phyloP scores from a whole-genome alignment of 2,797 vertebrate species.

The Melanotaenia boesemani region DNA sequence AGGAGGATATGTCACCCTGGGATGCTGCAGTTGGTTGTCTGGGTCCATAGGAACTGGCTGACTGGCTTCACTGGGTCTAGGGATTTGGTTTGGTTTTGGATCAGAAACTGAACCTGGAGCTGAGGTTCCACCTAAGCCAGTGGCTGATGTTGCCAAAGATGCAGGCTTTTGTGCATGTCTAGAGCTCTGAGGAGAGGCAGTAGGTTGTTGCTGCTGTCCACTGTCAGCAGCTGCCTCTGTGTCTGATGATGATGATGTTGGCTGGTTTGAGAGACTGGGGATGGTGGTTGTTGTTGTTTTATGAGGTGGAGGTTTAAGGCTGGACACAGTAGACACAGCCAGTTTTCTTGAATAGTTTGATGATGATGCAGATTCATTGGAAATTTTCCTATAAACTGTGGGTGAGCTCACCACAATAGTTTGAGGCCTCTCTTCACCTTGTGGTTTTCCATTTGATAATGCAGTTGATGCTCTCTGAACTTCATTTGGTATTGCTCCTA shows the following conservation, averaged over 20 bases:
- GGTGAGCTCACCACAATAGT: conserved; percentile 78
- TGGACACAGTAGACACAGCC: conserved; percentile 80
- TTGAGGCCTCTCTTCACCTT: conserved; percentile 71
- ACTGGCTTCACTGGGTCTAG: conserved; percentile 33
- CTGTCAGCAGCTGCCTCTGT: conserved; percentile 48
- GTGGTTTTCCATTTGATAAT: conserved; percentile 53
- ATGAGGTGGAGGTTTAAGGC: conserved; percentile 76
- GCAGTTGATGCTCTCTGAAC: conserved; percentile 53
- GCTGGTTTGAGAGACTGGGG: conserved; percentile 61
- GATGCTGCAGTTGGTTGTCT: conserved; percentile 54
- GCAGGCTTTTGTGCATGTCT: conserved; percentile 60
- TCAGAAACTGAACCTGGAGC: conserved; percentile 31
- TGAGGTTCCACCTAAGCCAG: conserved; percentile 33
- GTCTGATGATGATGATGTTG: conserved; percentile 49
- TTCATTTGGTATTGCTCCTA: conserved; percentile 66
- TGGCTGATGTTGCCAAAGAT: conserved; percentile 35
- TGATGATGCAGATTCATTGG: conserved; percentile 63
- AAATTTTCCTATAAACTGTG: conserved; percentile 77
- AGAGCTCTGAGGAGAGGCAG: conserved; percentile 57
- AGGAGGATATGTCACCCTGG: conserved; percentile 42
- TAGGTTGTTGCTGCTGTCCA: conserved; percentile 56
- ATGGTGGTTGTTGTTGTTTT: conserved; percentile 66
- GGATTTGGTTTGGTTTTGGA: conserved; percentile 33
- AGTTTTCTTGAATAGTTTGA: conserved; percentile 78
- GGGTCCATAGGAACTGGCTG: conserved; percentile 52